phyloP scores from a whole-genome alignment of 2,113 vertebrate genomes.

The Phalacrocorax brasilianus region DNA sequence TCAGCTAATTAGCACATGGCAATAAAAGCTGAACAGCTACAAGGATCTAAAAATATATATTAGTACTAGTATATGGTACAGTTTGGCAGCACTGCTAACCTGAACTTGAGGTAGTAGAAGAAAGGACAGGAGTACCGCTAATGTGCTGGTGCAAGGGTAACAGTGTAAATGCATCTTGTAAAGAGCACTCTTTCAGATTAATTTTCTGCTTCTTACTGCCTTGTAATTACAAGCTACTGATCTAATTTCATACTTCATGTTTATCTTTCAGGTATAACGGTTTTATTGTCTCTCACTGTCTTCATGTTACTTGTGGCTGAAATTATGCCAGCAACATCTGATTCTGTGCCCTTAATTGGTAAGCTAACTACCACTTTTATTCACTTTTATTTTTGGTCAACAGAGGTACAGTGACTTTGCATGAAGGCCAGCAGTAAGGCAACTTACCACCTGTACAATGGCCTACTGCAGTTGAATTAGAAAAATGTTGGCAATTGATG shows the following conservation, averaged over 20 bases:
- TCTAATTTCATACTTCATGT: background rate
- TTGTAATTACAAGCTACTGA: background rate
- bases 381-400: background rate
- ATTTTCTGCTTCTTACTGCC: background rate
- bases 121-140: background rate
- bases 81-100: background rate
- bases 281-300: conserved; percentile 91
- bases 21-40: background rate
- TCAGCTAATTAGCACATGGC: background rate
- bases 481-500: background rate
- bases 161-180: background rate
- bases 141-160: background rate
- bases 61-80: too few species aligned
- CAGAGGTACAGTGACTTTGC: background rate
- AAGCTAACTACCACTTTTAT: conserved; percentile 40
- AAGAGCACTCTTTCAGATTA: background rate
- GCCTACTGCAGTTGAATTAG: background rate
- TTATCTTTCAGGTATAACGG: conserved; percentile 88
- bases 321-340: conserved; percentile 95
- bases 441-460: background rate
- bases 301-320: conserved; percentile 96
- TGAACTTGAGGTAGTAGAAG: background rate
- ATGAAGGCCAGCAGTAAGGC: background rate
- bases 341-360: conserved; percentile 96
- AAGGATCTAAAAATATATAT: background rate